Base-by-base conservation (phyloP, 2,888 invertebrate genomes). In the Dasypogon diadema region DNA sequence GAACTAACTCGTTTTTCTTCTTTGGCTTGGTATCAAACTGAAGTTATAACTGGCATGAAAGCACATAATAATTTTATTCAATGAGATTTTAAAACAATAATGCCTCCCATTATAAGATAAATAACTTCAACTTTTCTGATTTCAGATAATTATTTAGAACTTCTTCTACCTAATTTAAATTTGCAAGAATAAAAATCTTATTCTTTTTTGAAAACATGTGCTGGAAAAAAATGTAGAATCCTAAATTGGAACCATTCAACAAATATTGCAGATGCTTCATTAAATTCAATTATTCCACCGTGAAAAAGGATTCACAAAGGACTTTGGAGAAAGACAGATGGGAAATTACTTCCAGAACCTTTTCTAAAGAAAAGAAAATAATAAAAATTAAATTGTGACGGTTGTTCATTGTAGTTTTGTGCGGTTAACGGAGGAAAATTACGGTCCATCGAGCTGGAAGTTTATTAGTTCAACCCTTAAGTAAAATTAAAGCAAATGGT, bases 201-300 rank as follows among this genome's bases (percentile, higher is more conserved):
- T 30, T 30, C 30, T 30, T 30, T 30, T 30, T 30, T 30, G 30
- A 8, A 8, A 42, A 12, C 42, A 2, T 42, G 42, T 1, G 2
- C 42, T 30, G n/a, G n/a, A 42, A 42, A 1, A 12, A 42, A 12
- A 12, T 42, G n/a, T 42, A 42, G n/a, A 12, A 12, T 42, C n/a
- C 42, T 58, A 18, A 37, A 18, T 34, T 21, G 18, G 12, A 37
- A 34, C 6, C n/a, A 21, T 16, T 22, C 21, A 37, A 37, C 37
- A 60, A 60, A 37, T 60, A 60, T 60, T 34, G 37, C 12, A 42
- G 26, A 37, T 42, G 37, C 60, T 34, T 60, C 37, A 60, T 37
- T 60, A 60, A 60, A 60, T 18, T 30, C 18, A 60, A 60, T 37
- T 26, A 60, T 34, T 60, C 37, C 37, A 60, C 37, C 2, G n/a